Evolutionary conservation across 2,113 vertebrate species (phyloP).

Genomic region (Sinocyclocheilus rhinocerous): DNA sequence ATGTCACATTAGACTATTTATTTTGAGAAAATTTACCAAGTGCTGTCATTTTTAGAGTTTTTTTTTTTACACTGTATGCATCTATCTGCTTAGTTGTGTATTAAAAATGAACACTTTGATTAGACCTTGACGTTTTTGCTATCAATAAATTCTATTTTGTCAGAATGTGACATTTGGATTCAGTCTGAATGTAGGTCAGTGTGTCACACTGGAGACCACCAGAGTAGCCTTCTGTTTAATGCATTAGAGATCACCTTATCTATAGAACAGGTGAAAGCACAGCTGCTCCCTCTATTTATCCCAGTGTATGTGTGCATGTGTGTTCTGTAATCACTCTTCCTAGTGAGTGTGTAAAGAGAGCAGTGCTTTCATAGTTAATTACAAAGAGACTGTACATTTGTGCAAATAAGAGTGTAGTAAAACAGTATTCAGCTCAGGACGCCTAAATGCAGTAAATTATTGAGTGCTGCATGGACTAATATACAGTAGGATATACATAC

Average conservation of each 20-base stretch:
- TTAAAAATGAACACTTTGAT: background rate
- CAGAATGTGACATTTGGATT: background rate
- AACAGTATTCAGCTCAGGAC: background rate
- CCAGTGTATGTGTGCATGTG: background rate
- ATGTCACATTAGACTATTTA: background rate
- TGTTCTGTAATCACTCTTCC: constrained; percentile 25
- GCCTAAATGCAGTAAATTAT: background rate
- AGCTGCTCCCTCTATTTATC: constrained; percentile 19
- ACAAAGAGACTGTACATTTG: background rate
- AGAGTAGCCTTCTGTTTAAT: constrained; percentile 30
- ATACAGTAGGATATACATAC: background rate
- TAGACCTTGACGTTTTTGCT: background rate
- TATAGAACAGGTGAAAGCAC: constrained; percentile 40
- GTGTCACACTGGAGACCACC: constrained; percentile 27
- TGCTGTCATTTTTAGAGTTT: background rate
- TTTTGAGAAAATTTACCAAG: too few species aligned
- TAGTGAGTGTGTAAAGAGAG: background rate
- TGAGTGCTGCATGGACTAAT: too few species aligned
- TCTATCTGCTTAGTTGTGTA: background rate
- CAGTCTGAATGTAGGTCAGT: constrained; percentile 13
- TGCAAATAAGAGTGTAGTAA: background rate
- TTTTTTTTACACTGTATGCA: background rate
- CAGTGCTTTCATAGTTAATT: constrained; percentile 10
- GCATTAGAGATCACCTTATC: constrained; percentile 39
- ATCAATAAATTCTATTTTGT: background rate